Evolutionary conservation across 2,888 invertebrate species (phyloP), one percentile per base, ranked within the genome.

Genomic region (Archips crataeganus): DNA sequence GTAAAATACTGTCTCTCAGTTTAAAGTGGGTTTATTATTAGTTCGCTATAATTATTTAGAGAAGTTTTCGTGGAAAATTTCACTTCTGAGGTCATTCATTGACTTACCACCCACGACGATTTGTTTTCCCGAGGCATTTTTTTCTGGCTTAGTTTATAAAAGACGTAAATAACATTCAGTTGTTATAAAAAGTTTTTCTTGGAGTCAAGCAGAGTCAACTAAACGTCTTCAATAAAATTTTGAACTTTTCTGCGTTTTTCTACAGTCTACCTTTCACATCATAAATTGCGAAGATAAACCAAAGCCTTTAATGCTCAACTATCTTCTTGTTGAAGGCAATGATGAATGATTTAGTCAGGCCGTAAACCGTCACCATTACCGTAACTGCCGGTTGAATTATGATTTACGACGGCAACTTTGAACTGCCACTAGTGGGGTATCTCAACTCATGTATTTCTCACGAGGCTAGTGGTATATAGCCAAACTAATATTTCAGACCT

Each of bases 341-440:
- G 73, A 77, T 78, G 78, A 77, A 78, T 76, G 77, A 68, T 72
- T 61, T 63, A 72, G 75, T 75, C 71, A 79, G 75, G 69, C 75
- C 73, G 67, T 78, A 77, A 77, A 85, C 86, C 77, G 81, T 78
- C 80, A 81, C 80, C 81, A 83, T 84, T 85, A 82, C 77, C 76
- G 81, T 82, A 80, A 82, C 79, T 82, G 81, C 78, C 76, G 79
- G 78, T 76, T 75, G 82, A 84, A 82, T 83, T 79, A 82, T 80
- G 87, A 86, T 87, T 87, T 84, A 88, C 83, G 84, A 81, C 80
- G 77, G 81, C 77, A 85, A 86, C 82, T 87, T 82, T 77, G 80
- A 84, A 85, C 79, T 84, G 76, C 78, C 80, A 59, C 62, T 63
- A 68, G 71, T 23, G 57, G 59, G 39, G 59, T 65, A 65, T 51